Evolutionary conservation across 2,888 invertebrate genomes (phyloP).

Genomic region (Ceraclea dissimilis): DNA sequence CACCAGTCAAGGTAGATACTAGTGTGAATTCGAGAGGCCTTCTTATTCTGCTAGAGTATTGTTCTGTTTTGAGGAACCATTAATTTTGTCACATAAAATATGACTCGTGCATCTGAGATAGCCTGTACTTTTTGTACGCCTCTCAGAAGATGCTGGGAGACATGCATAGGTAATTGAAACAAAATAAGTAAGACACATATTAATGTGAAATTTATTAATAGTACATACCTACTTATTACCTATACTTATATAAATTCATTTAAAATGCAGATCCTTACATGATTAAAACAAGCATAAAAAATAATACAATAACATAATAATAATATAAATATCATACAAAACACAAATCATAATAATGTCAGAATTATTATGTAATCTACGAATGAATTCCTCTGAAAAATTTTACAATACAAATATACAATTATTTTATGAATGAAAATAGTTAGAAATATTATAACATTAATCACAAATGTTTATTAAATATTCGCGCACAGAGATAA

Average conservation of each 20-base stretch:
- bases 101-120: too few species aligned
- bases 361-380: slow-evolving; percentile 4
- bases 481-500: slow-evolving; percentile 10
- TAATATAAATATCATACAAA: slow-evolving; percentile 27
- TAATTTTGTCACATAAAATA: too few species aligned
- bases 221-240: slow-evolving; percentile 11
- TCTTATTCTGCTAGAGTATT: too few species aligned
- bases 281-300: slow-evolving; percentile 25
- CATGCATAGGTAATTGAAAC: too few species aligned
- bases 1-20: too few species aligned
- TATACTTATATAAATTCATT: slow-evolving; percentile 22
- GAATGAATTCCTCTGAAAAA: slow-evolving; percentile 17
- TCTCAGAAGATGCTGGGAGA: too few species aligned
- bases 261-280: slow-evolving; percentile 26
- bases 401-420: slow-evolving; percentile 22
- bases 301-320: slow-evolving; percentile 10
- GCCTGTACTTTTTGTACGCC: too few species aligned
- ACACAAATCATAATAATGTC: slow-evolving; percentile 19
- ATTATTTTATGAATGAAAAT: slow-evolving; percentile 11
- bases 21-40: too few species aligned
- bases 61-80: too few species aligned
- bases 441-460: slow-evolving; percentile 14
- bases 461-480: slow-evolving; percentile 11
- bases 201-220: slow-evolving; percentile 25
- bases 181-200: slow-evolving; percentile 16